Evolutionary conservation across 1,140 invertebrate species (phyloP), one percentile per base, ranked within the genome.

Genomic region (Zaprionus capensis): DNA sequence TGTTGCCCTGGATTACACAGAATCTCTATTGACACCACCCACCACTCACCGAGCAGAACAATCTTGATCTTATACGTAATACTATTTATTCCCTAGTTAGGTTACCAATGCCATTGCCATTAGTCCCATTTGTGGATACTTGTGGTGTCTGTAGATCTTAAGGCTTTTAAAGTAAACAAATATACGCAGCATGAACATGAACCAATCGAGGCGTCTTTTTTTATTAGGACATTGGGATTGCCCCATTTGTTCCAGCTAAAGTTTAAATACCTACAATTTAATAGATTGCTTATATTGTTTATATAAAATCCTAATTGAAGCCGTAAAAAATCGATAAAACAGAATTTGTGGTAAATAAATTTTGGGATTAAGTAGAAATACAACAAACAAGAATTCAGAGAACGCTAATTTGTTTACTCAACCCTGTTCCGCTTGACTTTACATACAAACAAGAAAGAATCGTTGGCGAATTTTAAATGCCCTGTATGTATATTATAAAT

Each of bases 1-100:
- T 91, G 82, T 61, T 93, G 51, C 90, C 90, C 38, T 93, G 92
- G 92, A 93, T 93, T 34, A 92, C 81, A 0, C 82, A 88, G 31
- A 86, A 86, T 49, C 78, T 93, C 11, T 66, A 90, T 44, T 90
- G 36, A 77, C 9, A 12, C 5, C n/a, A 26, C 5, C 17, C 4
- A 24, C 36, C 15, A n/a, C 41, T 15, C 5, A 15, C 5, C 6
- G 41, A 44, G 41, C n/a, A 17, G 5, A 34, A 31, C 20, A 34
- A 65, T 71, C 49, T 7, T 38, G 41, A 53, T 22, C 12, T 28
- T 62, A 44, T 22, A 55, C 69, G 26, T 11, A 17, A 34, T 36
- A 63, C 17, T 59, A 68, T 72, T 73, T 56, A 66, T 69, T 69
- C 9, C 24, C 58, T 46, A 46, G 34, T 53, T 57, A 78, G 80